Percentiles rank a stretch among this genome's conserved stretches.
These are phyloP conservation scores for Zoroaster sp. DNA, from an alignment of 53 echinoderm and acorn worm species.

Conservation along the genomic window DNA sequence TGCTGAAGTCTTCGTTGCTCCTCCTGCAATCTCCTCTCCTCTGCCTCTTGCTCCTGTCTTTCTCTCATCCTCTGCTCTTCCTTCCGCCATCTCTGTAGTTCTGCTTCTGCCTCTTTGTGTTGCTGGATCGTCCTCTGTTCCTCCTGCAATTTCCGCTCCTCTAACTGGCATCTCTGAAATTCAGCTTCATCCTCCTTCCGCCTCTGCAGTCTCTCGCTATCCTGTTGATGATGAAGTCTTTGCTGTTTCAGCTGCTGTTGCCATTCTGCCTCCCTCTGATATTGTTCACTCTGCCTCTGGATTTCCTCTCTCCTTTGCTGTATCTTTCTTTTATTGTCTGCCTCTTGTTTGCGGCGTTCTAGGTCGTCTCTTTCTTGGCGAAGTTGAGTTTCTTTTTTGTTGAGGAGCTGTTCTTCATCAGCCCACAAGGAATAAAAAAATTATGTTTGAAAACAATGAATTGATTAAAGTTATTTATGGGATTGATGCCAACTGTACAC, in stretches of 20 bases:
- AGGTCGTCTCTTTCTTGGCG: neutral
- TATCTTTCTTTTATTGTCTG: neutral
- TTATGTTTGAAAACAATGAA: neutral
- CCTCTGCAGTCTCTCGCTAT: neutral
- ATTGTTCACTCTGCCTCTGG: neutral
- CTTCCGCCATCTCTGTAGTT: neutral
- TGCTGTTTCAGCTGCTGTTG: slow-evolving; percentile 4
- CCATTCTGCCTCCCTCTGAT: slow-evolving; percentile 11
- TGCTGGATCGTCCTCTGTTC: neutral
- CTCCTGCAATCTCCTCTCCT: neutral
- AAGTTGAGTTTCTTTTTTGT: neutral
- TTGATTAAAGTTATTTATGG: no score
- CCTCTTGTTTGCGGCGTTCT: neutral
- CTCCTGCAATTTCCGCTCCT: slow-evolving; percentile 8
- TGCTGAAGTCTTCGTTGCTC: neutral
- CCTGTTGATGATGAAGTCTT: neutral
- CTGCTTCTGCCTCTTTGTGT: neutral
- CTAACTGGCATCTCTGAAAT: neutral
- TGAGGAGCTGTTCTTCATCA: neutral
- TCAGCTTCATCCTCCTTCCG: slow-evolving; percentile 21
- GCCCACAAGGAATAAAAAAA: no score
- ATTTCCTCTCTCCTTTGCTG: neutral
- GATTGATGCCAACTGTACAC: no score
- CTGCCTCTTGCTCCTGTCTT: slow-evolving; percentile 8
- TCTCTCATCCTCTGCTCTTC: neutral